phyloP scores from a whole-genome alignment of 2,888 invertebrate species.

The Dorcus hopei region DNA sequence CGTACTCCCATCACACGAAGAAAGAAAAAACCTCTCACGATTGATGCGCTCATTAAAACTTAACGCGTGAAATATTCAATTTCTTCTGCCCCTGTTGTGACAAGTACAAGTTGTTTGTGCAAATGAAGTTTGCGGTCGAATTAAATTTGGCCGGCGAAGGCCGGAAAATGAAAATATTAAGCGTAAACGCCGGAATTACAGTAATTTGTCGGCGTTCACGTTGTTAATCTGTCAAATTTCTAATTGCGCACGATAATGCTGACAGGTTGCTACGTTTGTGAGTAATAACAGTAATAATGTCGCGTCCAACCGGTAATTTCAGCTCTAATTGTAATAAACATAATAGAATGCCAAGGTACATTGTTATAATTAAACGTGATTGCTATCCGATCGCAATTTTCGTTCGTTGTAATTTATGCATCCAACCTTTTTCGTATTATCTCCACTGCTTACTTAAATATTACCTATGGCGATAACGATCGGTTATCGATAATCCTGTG shows the following conservation, averaged over 20 bases:
- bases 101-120: no score
- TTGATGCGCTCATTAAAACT: no score
- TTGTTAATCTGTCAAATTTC: not conserved
- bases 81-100: no score
- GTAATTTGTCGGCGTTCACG: not conserved
- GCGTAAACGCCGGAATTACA: not conserved
- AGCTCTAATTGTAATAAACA: not conserved
- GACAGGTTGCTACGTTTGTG: not conserved
- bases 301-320: not conserved
- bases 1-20: no score
- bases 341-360: not conserved
- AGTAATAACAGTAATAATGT: not conserved
- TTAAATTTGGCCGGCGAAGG: no score
- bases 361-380: not conserved
- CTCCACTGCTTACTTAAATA: no score
- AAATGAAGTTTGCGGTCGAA: no score
- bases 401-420: not conserved
- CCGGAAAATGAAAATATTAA: no score
- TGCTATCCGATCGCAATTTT: not conserved
- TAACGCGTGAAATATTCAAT: no score
- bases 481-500: no score
- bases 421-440: not conserved
- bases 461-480: no score
- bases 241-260: not conserved
- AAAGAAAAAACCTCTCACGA: no score